These are phyloP conservation scores for Saguinus midas DNA, from an alignment of 2,113 vertebrate genomes.

Conservation along the genomic window DNA sequence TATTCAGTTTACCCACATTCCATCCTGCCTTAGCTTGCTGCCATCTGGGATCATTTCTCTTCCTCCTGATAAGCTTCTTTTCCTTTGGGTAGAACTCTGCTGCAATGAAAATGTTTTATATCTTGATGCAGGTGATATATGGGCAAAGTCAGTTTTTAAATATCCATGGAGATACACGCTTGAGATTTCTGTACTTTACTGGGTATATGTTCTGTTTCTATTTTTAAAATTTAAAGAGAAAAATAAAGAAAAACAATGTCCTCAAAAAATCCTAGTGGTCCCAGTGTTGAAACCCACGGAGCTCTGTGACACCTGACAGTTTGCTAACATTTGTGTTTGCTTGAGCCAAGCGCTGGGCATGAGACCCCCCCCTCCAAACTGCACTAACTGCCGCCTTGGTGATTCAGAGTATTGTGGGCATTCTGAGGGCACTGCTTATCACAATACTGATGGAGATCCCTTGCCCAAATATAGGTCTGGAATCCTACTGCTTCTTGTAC, in stretches of 20 bases:
- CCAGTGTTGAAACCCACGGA: background rate
- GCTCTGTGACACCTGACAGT: background rate
- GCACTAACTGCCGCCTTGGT: too few species aligned
- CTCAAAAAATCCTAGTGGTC: background rate
- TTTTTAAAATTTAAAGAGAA: background rate
- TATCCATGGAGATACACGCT: background rate
- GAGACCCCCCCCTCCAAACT: fast-evolving
- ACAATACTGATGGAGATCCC: background rate
- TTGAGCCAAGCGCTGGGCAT: background rate
- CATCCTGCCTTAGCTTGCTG: background rate
- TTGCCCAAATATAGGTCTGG: background rate
- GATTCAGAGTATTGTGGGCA: background rate
- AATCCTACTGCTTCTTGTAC: background rate
- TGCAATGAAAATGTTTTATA: background rate
- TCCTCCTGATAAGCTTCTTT: background rate
- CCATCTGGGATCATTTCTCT: background rate
- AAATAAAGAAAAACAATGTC: background rate
- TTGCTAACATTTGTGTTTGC: background rate
- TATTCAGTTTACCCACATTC: background rate
- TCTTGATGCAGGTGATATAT: background rate
- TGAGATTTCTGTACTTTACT: background rate
- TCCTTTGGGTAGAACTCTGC: background rate
- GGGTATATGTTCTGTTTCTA: background rate
- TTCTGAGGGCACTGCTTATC: background rate
- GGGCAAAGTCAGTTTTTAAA: background rate